These are phyloP conservation scores for Garra rufa DNA, from an alignment of 2,113 vertebrate species.

Conservation along the genomic window DNA sequence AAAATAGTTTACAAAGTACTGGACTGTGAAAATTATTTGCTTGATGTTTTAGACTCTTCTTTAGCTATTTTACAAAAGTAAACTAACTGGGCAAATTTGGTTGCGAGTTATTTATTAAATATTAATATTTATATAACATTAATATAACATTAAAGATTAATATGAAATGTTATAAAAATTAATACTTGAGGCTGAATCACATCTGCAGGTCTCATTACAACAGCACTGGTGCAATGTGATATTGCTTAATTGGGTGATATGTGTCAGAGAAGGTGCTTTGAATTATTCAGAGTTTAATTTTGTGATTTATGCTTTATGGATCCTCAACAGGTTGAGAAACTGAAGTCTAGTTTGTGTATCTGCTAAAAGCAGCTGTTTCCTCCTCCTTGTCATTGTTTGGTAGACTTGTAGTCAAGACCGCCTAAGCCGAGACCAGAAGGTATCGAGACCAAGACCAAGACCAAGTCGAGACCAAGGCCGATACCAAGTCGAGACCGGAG, in stretches of 20 bases:
- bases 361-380: conserved; percentile 3
- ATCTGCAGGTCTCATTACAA: not conserved
- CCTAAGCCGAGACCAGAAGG: too few species aligned
- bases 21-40: not conserved
- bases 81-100: not conserved
- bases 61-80: not conserved
- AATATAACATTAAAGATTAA: too few species aligned
- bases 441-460: too few species aligned
- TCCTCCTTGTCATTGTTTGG: not conserved
- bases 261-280: not conserved
- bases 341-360: not conserved
- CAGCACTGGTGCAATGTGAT: not conserved
- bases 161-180: not conserved
- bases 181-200: not conserved
- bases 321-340: not conserved
- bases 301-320: not conserved
- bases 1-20: not conserved
- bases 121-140: too few species aligned
- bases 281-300: not conserved
- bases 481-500: too few species aligned
- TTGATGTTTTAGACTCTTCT: not conserved
- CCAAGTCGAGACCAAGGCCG: too few species aligned
- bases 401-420: too few species aligned
- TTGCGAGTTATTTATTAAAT: not conserved
- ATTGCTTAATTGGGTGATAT: not conserved